These are phyloP conservation scores for Stegodyphus dumicola DNA, from an alignment of 1,140 invertebrate genomes.

Conservation along the genomic window DNA sequence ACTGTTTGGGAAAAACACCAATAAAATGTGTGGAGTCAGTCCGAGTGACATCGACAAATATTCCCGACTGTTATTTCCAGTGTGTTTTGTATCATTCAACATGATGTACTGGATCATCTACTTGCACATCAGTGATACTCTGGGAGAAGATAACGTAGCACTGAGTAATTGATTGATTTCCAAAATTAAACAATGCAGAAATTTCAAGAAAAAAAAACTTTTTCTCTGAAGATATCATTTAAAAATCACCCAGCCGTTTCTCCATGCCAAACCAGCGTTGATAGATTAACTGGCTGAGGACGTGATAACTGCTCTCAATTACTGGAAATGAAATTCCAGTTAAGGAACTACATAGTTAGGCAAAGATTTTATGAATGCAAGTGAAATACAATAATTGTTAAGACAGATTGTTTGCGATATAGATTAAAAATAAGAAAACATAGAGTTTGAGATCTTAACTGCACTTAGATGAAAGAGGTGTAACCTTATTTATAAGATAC, in stretches of 20 bases:
- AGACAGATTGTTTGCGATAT: slow-evolving; percentile 7
- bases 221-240: slow-evolving; percentile 13
- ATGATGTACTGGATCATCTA: slow-evolving; percentile 68
- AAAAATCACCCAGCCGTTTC: slow-evolving; percentile 1
- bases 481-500: slow-evolving; percentile 19
- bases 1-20: slow-evolving; percentile 75
- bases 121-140: slow-evolving; percentile 65
- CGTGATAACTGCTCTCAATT: neutral
- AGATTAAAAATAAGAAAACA: slow-evolving; percentile 32
- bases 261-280: neutral
- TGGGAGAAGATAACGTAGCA: slow-evolving; percentile 58
- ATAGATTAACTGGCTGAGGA: neutral
- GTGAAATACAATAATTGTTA: slow-evolving; percentile 18
- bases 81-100: slow-evolving; percentile 68
- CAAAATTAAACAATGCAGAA: slow-evolving; percentile 12
- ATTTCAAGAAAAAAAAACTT: slow-evolving; percentile 22
- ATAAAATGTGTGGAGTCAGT: slow-evolving; percentile 63
- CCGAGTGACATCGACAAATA: slow-evolving; percentile 68
- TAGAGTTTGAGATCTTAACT: slow-evolving; percentile 46
- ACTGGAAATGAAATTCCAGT: neutral
- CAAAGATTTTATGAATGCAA: slow-evolving; percentile 6
- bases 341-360: neutral
- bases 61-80: slow-evolving; percentile 66
- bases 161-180: slow-evolving; percentile 40
- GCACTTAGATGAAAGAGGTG: slow-evolving; percentile 32